Percentiles rank a stretch among this genome's conserved stretches.
These are phyloP conservation scores for Cyrtorhinus lividipennis DNA, from an alignment of 1,140 invertebrate genomes.

Conservation along the genomic window DNA sequence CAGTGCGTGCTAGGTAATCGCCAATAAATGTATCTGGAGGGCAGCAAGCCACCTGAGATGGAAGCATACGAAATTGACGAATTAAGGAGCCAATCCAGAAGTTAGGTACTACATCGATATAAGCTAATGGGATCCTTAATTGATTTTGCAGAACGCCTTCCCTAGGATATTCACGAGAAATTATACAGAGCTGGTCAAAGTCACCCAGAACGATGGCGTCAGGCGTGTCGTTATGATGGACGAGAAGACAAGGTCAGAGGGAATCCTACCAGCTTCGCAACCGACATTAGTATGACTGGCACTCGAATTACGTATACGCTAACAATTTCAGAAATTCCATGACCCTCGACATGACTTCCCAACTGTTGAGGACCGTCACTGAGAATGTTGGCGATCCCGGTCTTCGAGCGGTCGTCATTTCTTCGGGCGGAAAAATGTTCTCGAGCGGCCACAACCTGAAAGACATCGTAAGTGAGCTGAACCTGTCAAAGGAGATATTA, in stretches of 20 bases:
- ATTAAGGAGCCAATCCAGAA: no score
- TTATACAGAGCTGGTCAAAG: background rate
- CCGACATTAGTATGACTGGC: no score
- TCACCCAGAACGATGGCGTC: conserved; percentile 3
- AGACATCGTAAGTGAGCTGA: background rate
- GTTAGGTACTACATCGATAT: no score
- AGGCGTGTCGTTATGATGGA: conserved; percentile 3
- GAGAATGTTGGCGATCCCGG: background rate
- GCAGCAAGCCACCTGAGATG: no score
- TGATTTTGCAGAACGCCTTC: background rate
- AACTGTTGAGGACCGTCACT: background rate
- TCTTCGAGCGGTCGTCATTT: background rate
- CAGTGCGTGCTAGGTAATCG: no score
- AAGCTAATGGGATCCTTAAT: no score
- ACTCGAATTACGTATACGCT: no score
- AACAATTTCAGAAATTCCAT: background rate
- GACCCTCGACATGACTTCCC: background rate
- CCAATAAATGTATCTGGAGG: no score
- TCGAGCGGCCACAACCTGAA: conserved; percentile 1
- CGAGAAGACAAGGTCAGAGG: conserved; percentile 12
- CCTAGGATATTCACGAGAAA: background rate
- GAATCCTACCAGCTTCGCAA: no score
- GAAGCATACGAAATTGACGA: no score
- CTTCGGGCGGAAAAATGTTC: background rate
- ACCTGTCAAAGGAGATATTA: no score